Base-by-base conservation (phyloP, 1,140 invertebrate species). In the Drosophila pseudoobscura region DNA sequence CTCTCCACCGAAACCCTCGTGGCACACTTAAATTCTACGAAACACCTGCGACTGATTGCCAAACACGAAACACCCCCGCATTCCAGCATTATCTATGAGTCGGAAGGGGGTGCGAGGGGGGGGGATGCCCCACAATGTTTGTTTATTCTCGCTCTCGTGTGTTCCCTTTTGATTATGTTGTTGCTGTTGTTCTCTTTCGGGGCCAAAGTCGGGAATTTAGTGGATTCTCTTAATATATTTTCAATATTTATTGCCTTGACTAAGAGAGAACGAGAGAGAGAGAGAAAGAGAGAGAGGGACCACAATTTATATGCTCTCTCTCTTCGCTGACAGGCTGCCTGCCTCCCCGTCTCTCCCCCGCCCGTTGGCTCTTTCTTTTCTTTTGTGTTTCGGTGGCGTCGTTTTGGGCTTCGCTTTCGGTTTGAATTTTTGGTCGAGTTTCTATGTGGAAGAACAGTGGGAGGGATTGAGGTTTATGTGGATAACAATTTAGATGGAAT, bases 221-320 rank as follows among this genome's bases (percentile, higher is more conserved):
- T 13, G 31, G 35, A 39, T 43, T 62, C 74, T 77, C 75, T 75
- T 83, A 74, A 62, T 55, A 41, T 59, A 43, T 62, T 47, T 78
- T 60, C 29, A 74, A 78, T 82, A 78, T 70, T 64, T 75, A 73
- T 60, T 39, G 56, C 51, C 39, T 4, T 4, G 11, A 39, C 35
- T 13, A 39, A 39, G 35, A 39, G 35, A 13, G 11, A 13, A 13
- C 5, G 11, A 39, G 11, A 39, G 29, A 46, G 49, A 39, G 35
- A 13, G 11, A 13, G 11, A 39, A 4, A 39, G 29, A 46, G 49
- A 64, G 11, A 39, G 29, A 46, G 49, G 64, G 64, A 52, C 24
- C 41, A 54, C 26, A 20, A 39, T 66, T 41, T 31, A 6, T 41
- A 8, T 8, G 26, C 20, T 64, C 60, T 44, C 22, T 55, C 20